phyloP scores from a whole-genome alignment of 2,888 invertebrate species.

The Drosophila dives region DNA sequence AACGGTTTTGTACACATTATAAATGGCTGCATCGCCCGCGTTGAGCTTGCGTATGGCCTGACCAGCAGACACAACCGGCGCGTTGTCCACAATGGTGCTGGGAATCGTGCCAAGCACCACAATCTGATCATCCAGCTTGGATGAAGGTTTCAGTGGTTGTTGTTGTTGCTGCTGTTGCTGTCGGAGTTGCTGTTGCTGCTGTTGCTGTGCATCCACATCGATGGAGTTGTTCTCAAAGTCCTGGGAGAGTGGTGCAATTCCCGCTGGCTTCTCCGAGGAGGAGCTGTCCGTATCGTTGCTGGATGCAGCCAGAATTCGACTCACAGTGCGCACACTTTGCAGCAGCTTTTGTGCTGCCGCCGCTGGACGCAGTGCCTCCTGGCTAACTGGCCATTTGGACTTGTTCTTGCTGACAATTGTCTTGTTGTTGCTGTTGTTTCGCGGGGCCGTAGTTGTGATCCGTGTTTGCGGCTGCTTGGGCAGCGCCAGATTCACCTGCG shows the following conservation, averaged over 20 bases:
- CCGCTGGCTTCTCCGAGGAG: conserved; percentile 81
- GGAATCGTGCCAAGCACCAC: conserved; percentile 66
- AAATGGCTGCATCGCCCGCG: conserved; percentile 75
- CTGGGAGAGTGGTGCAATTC: conserved; percentile 71
- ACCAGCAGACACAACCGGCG: conserved; percentile 57
- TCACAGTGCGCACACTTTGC: conserved; percentile 35
- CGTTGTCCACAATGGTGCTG: conserved; percentile 64
- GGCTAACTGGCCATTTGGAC: conserved; percentile 81
- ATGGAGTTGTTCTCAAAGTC: conserved; percentile 85
- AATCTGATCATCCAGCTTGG: conserved; percentile 66
- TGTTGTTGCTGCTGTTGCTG: conserved; percentile 33
- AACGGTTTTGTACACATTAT: conserved; percentile 77
- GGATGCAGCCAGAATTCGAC: conserved; percentile 19
- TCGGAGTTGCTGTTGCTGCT: conserved; percentile 31
- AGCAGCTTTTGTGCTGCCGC: conserved; percentile 50
- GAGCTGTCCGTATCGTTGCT: conserved; percentile 48
- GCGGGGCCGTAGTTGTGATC: conserved; percentile 71
- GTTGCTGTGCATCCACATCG: conserved; percentile 75
- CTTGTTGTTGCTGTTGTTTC: conserved; percentile 76
- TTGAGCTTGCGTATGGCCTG: conserved; percentile 67
- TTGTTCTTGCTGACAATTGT: conserved; percentile 81
- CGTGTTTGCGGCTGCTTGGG: conserved; percentile 35
- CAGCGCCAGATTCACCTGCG: conserved; percentile 62
- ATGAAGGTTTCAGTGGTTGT: conserved; percentile 42
- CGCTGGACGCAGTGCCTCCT: conserved; percentile 71